These are phyloP conservation scores for Lasioglossum marginatum DNA, from an alignment of 2,888 invertebrate genomes.

Conservation along the genomic window DNA sequence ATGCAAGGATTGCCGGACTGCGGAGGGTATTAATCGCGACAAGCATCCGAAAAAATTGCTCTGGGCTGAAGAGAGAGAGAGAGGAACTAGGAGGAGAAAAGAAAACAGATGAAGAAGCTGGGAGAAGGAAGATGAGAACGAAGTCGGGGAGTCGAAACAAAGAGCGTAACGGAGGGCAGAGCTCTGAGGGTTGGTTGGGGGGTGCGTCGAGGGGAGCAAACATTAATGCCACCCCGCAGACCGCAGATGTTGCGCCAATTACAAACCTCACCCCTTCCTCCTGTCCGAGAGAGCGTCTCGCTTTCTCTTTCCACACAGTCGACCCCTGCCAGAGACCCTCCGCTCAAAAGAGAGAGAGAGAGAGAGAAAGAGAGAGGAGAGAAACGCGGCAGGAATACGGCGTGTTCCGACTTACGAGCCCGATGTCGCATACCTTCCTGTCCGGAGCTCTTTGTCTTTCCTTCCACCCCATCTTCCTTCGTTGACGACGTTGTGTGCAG, in stretches of 20 bases:
- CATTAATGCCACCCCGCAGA: slow-evolving; percentile 83
- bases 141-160: slow-evolving; percentile 6
- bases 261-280: slow-evolving; percentile 80
- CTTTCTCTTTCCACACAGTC: slow-evolving; percentile 21
- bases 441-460: slow-evolving; percentile 48
- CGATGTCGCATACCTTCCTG: slow-evolving; percentile 53
- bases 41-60: background rate
- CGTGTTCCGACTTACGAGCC: slow-evolving; percentile 70
- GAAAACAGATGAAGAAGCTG: background rate
- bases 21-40: background rate
- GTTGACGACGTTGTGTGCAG: slow-evolving; percentile 29
- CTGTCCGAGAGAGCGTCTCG: slow-evolving; percentile 6
- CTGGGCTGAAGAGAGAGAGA: background rate
- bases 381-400: slow-evolving; percentile 36
- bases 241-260: slow-evolving; percentile 84
- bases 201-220: slow-evolving; percentile 76
- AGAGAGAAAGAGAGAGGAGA: slow-evolving; percentile 28
- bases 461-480: slow-evolving; percentile 86
- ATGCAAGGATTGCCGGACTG: background rate
- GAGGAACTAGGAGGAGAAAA: background rate
- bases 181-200: background rate
- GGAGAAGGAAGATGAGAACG: slow-evolving; percentile 7
- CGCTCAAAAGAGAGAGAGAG: slow-evolving; percentile 45
- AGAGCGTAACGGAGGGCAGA: slow-evolving; percentile 25
- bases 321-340: slow-evolving; percentile 17